Evolutionary conservation across 1,140 invertebrate species (phyloP).

Genomic region (Coboldia fuscipes): DNA sequence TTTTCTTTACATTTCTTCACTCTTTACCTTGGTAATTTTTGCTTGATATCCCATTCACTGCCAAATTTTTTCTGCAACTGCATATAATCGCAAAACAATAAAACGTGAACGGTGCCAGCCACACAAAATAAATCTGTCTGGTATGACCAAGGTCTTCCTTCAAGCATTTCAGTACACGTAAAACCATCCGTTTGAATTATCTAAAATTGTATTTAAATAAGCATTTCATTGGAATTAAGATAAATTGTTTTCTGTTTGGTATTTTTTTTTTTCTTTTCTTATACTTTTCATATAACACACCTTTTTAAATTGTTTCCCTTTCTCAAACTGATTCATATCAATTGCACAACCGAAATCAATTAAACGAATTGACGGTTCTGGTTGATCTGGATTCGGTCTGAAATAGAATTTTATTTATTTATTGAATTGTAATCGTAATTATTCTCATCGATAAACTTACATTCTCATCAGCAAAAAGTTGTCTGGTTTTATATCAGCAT

Average conservation of each 20-base stretch:
- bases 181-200: conserved; percentile 44
- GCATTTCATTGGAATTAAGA: background rate
- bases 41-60: conserved; percentile 27
- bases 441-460: conserved; percentile 23
- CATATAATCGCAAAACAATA: conserved; percentile 78
- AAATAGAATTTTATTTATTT: conserved; percentile 3
- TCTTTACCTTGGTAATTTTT: conserved; percentile 25
- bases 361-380: conserved; percentile 44
- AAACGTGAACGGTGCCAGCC: conserved; percentile 67
- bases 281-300: conserved; percentile 8
- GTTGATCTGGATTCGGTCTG: conserved; percentile 31
- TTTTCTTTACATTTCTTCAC: background rate
- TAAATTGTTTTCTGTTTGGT: background rate
- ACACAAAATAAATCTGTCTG: conserved; percentile 82
- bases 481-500: conserved; percentile 94
- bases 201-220: conserved; percentile 1
- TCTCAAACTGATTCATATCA: conserved; percentile 69
- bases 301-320: conserved; percentile 54
- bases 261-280: background rate
- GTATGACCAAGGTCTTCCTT: conserved; percentile 74
- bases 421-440: background rate
- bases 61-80: conserved; percentile 24
- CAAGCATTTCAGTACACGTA: conserved; percentile 73
- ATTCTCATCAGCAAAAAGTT: conserved; percentile 72
- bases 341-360: conserved; percentile 80